Evolutionary conservation across 2,113 vertebrate species (phyloP).

Genomic region (Anguilla japonica): DNA sequence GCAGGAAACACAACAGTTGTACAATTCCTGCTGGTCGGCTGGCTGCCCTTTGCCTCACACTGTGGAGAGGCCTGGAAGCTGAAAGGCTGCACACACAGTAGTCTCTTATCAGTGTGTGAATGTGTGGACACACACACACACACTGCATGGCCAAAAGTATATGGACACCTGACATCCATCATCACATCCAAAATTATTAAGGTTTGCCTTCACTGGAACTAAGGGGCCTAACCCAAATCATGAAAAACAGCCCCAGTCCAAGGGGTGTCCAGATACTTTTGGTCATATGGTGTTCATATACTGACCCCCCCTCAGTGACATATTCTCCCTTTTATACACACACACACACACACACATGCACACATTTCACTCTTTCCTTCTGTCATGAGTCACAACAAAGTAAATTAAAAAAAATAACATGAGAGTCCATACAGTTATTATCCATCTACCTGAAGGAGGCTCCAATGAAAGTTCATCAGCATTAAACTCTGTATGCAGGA

Average conservation of each 20-base stretch:
- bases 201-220: no score
- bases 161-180: no score
- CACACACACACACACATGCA: conserved; percentile 7
- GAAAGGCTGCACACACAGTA: neutral
- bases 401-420: neutral
- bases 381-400: neutral
- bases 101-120: neutral
- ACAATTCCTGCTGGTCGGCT: neutral
- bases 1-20: conserved; percentile 16
- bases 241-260: no score
- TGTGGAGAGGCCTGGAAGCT: conserved; percentile 18
- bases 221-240: no score
- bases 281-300: no score
- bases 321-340: neutral
- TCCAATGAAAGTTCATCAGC: neutral
- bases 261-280: no score
- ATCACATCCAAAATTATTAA: no score
- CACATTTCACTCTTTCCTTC: neutral
- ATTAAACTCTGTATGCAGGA: neutral
- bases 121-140: conserved; percentile 1
- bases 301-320: no score
- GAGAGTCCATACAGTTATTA: neutral
- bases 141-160: no score
- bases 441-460: neutral
- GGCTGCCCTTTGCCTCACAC: neutral